Evolutionary conservation across 2,113 vertebrate species (phyloP).

Genomic region (Chrysochloris asiatica): DNA sequence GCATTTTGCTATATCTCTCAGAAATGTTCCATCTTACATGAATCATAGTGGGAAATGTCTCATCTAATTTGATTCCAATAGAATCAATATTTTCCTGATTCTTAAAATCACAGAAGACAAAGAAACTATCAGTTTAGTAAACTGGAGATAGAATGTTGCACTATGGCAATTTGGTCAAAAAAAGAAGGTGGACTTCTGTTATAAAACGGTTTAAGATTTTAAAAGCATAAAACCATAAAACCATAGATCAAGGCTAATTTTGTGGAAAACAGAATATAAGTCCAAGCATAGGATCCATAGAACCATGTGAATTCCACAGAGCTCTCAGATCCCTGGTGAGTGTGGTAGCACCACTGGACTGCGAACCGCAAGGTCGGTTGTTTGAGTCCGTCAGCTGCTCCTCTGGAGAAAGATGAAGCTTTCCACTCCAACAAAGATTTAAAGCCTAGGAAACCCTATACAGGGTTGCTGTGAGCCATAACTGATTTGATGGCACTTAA

Average conservation of each 20-base stretch:
- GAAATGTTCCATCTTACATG: background rate
- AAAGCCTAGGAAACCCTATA: too few relatives aligned
- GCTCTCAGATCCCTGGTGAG: too few relatives aligned
- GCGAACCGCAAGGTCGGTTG: too few relatives aligned
- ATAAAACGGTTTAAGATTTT: background rate
- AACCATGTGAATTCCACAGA: background rate
- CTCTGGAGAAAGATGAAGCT: too few relatives aligned
- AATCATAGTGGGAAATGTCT: background rate
- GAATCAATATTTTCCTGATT: background rate
- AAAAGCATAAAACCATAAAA: background rate
- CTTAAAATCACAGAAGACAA: slow-evolving; percentile 1
- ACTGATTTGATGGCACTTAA: too few relatives aligned
- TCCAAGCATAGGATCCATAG: background rate
- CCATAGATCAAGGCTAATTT: background rate
- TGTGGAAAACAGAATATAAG: background rate
- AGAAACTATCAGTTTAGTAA: background rate
- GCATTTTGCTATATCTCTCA: background rate
- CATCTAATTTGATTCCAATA: background rate
- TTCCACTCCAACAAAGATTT: too few relatives aligned
- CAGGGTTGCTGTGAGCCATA: too few relatives aligned
- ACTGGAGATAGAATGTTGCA: background rate
- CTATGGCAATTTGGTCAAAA: background rate
- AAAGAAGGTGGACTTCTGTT: background rate
- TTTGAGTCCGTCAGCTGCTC: too few relatives aligned
- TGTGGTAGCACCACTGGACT: too few relatives aligned